Conservation (phyloP, 1,140 invertebrate genomes). For the Delia radicum region DNA sequence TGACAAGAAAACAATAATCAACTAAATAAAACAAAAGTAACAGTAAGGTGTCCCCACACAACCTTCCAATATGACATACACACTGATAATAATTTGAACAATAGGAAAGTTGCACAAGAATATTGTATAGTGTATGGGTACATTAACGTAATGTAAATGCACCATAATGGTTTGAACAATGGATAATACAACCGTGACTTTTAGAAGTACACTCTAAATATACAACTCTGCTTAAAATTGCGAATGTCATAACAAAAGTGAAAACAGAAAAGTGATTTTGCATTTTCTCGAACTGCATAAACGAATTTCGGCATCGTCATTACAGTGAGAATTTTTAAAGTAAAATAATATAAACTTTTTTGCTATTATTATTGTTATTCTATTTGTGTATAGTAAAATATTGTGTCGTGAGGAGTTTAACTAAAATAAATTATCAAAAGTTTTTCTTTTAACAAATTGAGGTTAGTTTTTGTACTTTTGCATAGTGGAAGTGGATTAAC, state of each 20-base stretch:
- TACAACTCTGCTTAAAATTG: background rate
- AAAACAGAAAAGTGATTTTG: background rate
- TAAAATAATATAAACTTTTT: background rate
- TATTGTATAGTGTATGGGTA: no score
- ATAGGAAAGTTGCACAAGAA: no score
- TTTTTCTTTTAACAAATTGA: background rate
- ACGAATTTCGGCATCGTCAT: background rate
- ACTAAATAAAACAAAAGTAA: no score
- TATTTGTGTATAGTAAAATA: background rate
- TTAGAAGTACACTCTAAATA: background rate
- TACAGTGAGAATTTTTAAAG: background rate
- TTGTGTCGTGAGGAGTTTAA: no score
- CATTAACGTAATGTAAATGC: no score
- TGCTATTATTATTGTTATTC: background rate
- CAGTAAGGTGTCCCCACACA: no score
- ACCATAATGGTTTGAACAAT: no score
- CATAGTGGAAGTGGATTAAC: no score
- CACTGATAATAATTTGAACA: no score
- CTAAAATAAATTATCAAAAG: no score
- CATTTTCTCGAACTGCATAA: background rate
- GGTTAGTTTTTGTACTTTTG: background rate
- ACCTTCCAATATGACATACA: no score
- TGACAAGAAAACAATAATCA: no score
- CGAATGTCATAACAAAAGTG: background rate
- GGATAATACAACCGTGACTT: background rate